Percentiles rank a stretch among this genome's conserved stretches.
Evolutionary conservation across 1,140 invertebrate genomes (phyloP).

Genomic region (Calosoma granatense): DNA sequence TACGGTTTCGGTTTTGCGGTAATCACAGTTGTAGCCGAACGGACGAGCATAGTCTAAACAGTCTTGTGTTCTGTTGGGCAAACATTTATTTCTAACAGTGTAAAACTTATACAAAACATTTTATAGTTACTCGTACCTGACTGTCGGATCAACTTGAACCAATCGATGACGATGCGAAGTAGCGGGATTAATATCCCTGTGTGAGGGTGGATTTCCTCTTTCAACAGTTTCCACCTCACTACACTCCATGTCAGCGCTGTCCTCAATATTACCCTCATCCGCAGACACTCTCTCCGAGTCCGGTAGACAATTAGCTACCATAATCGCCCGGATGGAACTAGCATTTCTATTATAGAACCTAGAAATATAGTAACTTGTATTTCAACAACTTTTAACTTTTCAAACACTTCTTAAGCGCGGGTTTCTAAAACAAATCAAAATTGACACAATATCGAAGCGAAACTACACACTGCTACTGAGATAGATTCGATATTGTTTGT

Average conservation of each 20-base stretch:
- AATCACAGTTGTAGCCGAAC: slow-evolving; percentile 47
- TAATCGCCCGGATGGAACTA: slow-evolving; percentile 65
- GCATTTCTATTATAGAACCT: slow-evolving; percentile 76
- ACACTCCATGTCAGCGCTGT: slow-evolving; percentile 18
- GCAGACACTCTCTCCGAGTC: slow-evolving; percentile 28
- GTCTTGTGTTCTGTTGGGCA: slow-evolving; percentile 24
- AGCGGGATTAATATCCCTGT: slow-evolving; percentile 34
- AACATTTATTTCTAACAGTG: no score
- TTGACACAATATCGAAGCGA: no score
- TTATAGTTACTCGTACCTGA: no score
- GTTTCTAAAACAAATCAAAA: no score
- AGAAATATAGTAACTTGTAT: no score
- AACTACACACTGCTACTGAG: no score
- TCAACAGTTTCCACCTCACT: slow-evolving; percentile 23
- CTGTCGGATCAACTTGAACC: no score
- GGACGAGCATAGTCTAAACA: slow-evolving; percentile 41
- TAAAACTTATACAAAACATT: no score
- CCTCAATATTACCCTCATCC: slow-evolving; percentile 29
- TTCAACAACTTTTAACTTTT: no score
- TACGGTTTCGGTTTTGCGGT: slow-evolving; percentile 40
- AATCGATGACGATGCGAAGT: background rate
- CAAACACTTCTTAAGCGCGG: no score
- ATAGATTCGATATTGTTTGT: no score
- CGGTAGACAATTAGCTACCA: slow-evolving; percentile 59
- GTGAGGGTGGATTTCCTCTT: slow-evolving; percentile 43